Conservation (phyloP, 2,113 vertebrate genomes). For the Alosa alosa region DNA sequence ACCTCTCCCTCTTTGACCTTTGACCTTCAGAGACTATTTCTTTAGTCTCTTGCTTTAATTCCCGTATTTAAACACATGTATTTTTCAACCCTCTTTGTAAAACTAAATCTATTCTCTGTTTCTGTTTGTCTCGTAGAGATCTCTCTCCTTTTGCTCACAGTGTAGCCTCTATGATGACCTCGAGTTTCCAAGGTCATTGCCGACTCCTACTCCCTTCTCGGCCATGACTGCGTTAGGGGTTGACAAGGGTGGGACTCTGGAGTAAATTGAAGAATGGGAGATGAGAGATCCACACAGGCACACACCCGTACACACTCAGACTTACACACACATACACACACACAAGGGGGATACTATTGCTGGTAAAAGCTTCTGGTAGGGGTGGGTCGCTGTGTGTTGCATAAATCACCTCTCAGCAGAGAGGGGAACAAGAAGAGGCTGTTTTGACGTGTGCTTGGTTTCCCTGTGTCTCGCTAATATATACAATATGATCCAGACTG, state of each 20-base stretch:
- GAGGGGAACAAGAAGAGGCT: slow-evolving; percentile 1
- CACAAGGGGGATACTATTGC: not conserved
- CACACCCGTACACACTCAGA: not conserved
- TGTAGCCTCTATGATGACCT: slow-evolving; percentile 9
- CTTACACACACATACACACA: not conserved
- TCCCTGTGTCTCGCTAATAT: slow-evolving; percentile 5
- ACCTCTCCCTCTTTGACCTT: slow-evolving; percentile 38
- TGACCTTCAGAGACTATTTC: not conserved
- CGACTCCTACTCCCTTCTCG: not conserved
- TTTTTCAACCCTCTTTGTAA: not conserved
- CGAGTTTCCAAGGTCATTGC: not conserved
- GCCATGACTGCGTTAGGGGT: not conserved
- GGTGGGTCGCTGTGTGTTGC: not conserved
- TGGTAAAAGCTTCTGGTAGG: slow-evolving; percentile 4
- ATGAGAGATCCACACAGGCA: not conserved
- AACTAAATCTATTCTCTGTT: slow-evolving; percentile 17
- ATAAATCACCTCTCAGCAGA: not conserved
- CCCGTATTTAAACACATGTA: not conserved
- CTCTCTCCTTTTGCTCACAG: slow-evolving; percentile 5
- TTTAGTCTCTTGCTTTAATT: slow-evolving; percentile 40
- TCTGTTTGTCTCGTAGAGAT: slow-evolving; percentile 47
- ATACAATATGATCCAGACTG: slow-evolving; percentile 12
- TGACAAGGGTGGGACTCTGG: not conserved
- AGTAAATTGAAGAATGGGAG: not conserved
- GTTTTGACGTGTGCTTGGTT: slow-evolving; percentile 5